These are phyloP conservation scores for Dusona sp. DNA, from an alignment of 2,888 invertebrate genomes.

Conservation along the genomic window DNA sequence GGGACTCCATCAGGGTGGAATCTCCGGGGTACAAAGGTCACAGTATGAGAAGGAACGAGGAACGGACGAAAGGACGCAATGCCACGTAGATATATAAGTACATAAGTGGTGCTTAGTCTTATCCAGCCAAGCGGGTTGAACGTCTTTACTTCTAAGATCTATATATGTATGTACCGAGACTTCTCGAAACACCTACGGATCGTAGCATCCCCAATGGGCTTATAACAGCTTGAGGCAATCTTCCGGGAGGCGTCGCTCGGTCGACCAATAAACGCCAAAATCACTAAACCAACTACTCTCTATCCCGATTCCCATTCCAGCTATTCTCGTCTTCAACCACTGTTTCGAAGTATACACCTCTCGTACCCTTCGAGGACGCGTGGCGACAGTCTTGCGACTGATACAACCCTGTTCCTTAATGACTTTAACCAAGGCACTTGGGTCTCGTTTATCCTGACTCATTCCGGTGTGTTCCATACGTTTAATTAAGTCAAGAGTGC, in stretches of 20 bases:
- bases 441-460: conserved; percentile 35
- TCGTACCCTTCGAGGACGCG: conserved; percentile 55
- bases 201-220: conserved; percentile 78
- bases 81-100: conserved; percentile 61
- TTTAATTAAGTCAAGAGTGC: conserved; percentile 80
- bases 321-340: not conserved
- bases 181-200: conserved; percentile 78
- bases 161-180: conserved; percentile 57
- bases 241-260: conserved; percentile 80
- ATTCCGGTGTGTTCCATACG: conserved; percentile 70
- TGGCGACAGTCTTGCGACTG: conserved; percentile 55
- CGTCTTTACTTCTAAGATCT: conserved; percentile 50
- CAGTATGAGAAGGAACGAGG: conserved; percentile 2
- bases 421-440: conserved; percentile 33
- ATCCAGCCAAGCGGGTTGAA: conserved; percentile 53
- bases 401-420: conserved; percentile 42
- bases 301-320: conserved; percentile 37
- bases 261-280: conserved; percentile 82
- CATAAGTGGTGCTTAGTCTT: conserved; percentile 70
- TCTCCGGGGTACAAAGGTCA: conserved; percentile 26
- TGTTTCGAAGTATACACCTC: conserved; percentile 47
- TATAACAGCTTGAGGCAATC: conserved; percentile 81
- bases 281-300: conserved; percentile 82
- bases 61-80: conserved; percentile 20
- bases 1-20: conserved; percentile 37